phyloP scores from a whole-genome alignment of 1,140 invertebrate genomes.

The Pseudomyrmex dendroicus region DNA sequence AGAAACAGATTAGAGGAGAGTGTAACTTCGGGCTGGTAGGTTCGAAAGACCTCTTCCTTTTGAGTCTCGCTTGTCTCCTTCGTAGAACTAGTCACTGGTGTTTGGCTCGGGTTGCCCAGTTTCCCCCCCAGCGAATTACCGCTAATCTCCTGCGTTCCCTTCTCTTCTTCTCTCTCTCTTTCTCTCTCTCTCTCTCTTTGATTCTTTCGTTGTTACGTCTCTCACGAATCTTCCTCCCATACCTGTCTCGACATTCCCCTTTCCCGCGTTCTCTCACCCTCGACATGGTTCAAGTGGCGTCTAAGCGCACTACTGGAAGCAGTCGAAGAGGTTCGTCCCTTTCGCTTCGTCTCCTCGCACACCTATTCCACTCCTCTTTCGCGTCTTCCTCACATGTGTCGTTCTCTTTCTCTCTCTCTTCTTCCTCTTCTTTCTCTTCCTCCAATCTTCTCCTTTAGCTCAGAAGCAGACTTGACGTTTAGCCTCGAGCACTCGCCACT shows the following conservation, averaged over 20 bases:
- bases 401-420: neutral
- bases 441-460: constrained; percentile 37
- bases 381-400: neutral
- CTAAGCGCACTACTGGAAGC: constrained; percentile 62
- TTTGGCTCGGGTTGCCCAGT: constrained; percentile 59
- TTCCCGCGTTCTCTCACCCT: constrained; percentile 32
- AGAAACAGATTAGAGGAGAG: constrained; percentile 55
- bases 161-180: constrained; percentile 19
- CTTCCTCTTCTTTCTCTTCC: constrained; percentile 1
- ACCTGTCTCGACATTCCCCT: constrained; percentile 52
- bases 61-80: constrained; percentile 52
- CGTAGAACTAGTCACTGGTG: constrained; percentile 60
- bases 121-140: constrained; percentile 71
- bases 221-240: constrained; percentile 59
- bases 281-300: constrained; percentile 62
- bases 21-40: constrained; percentile 24
- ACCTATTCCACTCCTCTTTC: constrained; percentile 34
- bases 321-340: constrained; percentile 59
- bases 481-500: constrained; percentile 70
- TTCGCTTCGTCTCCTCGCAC: constrained; percentile 51
- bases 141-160: constrained; percentile 69
- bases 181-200: constrained; percentile 3
- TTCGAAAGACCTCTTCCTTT: constrained; percentile 50
- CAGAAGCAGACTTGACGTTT: constrained; percentile 58
- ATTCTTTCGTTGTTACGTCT: constrained; percentile 58